These are phyloP conservation scores for Zaprionus inermis DNA, from an alignment of 1,140 invertebrate genomes.

Conservation along the genomic window DNA sequence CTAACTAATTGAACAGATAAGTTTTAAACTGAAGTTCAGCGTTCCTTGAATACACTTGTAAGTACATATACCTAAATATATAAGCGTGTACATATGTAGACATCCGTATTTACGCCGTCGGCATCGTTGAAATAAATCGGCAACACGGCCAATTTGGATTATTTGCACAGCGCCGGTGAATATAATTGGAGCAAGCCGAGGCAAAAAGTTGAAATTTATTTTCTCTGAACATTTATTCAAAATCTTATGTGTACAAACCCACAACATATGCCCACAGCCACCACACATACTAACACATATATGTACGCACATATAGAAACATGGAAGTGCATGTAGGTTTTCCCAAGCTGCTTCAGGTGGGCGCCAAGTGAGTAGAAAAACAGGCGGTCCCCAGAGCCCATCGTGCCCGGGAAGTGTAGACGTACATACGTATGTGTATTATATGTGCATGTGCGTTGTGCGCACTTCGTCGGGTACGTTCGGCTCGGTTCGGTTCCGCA, in stretches of 20 bases:
- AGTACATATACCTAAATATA: not conserved
- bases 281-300: not conserved
- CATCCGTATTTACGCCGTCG: not conserved
- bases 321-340: conserved; percentile 68
- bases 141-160: conserved; percentile 4
- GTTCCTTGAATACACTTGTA: conserved; percentile 16
- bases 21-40: conserved; percentile 32
- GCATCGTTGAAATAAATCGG: conserved; percentile 24
- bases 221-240: not conserved
- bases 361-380: conserved; percentile 54
- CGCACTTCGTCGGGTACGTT: not conserved
- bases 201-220: conserved; percentile 2
- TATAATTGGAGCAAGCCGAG: conserved; percentile 26
- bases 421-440: not conserved
- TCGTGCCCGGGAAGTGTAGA: not conserved
- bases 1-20: conserved; percentile 21
- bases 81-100: not conserved
- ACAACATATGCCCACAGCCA: conserved; percentile 4
- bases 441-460: too few species aligned
- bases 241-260: not conserved
- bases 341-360: conserved; percentile 52
- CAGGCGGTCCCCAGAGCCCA: not conserved
- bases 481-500: not conserved
- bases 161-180: conserved; percentile 27
- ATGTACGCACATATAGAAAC: not conserved